Base-by-base conservation (phyloP, 2,888 invertebrate species). In the Drosophila barbarae region DNA sequence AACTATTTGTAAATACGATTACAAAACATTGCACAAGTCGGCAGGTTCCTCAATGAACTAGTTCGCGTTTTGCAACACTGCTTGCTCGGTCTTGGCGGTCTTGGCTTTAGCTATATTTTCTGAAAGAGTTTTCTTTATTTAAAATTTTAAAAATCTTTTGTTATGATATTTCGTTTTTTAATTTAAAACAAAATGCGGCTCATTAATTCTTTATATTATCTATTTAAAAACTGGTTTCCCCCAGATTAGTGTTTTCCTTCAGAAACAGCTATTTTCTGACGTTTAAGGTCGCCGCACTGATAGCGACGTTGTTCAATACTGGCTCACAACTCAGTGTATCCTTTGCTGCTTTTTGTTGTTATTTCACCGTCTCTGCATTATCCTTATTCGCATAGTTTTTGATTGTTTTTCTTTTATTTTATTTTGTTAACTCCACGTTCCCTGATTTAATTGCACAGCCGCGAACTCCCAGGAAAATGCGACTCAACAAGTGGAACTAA, bases 11-110 rank as follows among this genome's bases (percentile, higher is more conserved):
- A 47, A 61, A 54, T 32, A 63, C 50, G 77, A 75, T 78, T 78
- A 78, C 59, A 78, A 78, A 78, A 78, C 78, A 69, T 67, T 66
- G 46, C 67, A 55, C 42, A 47, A 38, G 59, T 18, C n/a, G 8
- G 23, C 23, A 8, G 35, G 35, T 35, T 35, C n/a, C 35, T n/a
- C n/a, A 8, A 8, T 8, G 15, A 36, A 36, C 35, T 36, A 21
- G 23, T 38, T 55, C 26, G 2, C 12, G n/a, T 46, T 59, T 59
- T 18, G 18, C 46, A 59, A 7, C 46, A 59, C 58, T 38, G 36
- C 2, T 10, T 3, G 26, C 6, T 7, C 5, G 26, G 26, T 26
- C 26, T 26, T 26, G 21, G 21, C 21, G 21, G 21, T 21, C 26
- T 28, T 23, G 15, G n/a, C 6, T 15, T 26, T 12, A 13, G 28